phyloP scores from a whole-genome alignment of 1,140 invertebrate species.

The Aradophagus sp. region DNA sequence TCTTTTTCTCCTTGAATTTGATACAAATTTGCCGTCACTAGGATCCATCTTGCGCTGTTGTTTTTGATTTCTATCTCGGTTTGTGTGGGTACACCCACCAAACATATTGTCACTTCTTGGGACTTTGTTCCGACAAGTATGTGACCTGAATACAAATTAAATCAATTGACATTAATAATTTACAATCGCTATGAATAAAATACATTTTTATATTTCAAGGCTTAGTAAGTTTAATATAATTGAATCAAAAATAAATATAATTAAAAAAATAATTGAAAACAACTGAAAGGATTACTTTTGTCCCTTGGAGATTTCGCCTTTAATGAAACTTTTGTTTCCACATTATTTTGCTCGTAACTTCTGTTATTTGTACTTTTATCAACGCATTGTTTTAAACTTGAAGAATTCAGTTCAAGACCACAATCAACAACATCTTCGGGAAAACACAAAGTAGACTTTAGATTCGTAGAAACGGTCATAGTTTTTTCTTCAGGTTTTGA shows the following conservation, averaged over 20 bases:
- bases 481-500: no score
- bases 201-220: not conserved
- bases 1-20: conserved; percentile 63
- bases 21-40: conserved; percentile 58
- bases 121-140: conserved; percentile 28
- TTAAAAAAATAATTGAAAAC: not conserved
- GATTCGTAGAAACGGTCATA: no score
- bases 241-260: not conserved
- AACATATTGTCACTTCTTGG: conserved; percentile 62
- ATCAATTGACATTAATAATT: conserved; percentile 6
- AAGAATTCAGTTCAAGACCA: no score
- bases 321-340: no score
- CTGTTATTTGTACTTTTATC: no score
- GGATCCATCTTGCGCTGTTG: conserved; percentile 66
- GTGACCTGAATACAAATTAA: conserved; percentile 18
- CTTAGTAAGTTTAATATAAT: no score
- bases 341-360: no score
- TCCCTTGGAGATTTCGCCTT: conserved; percentile 21
- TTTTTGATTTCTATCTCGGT: conserved; percentile 65
- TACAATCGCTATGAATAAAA: not conserved
- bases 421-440: no score
- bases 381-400: no score
- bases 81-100: conserved; percentile 64
- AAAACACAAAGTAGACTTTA: no score
- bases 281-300: conserved; percentile 15